Conservation (phyloP, 1,140 invertebrate genomes). For the Teleogryllus occipitalis region DNA sequence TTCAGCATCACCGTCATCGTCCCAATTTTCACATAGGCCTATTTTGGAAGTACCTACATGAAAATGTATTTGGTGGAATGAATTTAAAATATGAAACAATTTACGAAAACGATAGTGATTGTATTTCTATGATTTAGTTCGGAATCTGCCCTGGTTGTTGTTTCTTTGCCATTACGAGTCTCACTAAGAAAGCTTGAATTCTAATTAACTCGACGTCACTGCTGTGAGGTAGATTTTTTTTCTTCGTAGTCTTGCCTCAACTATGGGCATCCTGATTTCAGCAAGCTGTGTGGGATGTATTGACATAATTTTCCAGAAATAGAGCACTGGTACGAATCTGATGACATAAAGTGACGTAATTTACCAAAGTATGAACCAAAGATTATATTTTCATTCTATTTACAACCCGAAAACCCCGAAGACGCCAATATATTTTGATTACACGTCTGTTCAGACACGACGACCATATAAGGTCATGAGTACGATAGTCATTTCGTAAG, state of each 20-base stretch:
- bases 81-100: too few relatives aligned
- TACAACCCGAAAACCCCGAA: not conserved
- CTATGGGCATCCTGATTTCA: not conserved
- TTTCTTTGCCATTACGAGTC: too few relatives aligned
- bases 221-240: not conserved
- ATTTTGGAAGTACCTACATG: too few relatives aligned
- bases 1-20: too few relatives aligned
- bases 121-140: too few relatives aligned
- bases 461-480: slow-evolving; percentile 3
- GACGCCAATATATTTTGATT: not conserved
- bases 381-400: not conserved
- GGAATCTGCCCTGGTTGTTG: too few relatives aligned
- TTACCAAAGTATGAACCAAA: not conserved
- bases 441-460: not conserved
- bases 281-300: not conserved
- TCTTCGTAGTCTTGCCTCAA: not conserved
- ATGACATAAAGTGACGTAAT: not conserved
- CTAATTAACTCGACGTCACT: not conserved
- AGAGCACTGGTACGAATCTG: not conserved
- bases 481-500: not conserved
- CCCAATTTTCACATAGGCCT: too few relatives aligned
- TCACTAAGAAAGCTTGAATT: not conserved
- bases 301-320: not conserved
- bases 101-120: too few relatives aligned
- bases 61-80: too few relatives aligned